These are phyloP conservation scores for Python bivittatus DNA, from an alignment of 2,113 vertebrate species.

Conservation along the genomic window DNA sequence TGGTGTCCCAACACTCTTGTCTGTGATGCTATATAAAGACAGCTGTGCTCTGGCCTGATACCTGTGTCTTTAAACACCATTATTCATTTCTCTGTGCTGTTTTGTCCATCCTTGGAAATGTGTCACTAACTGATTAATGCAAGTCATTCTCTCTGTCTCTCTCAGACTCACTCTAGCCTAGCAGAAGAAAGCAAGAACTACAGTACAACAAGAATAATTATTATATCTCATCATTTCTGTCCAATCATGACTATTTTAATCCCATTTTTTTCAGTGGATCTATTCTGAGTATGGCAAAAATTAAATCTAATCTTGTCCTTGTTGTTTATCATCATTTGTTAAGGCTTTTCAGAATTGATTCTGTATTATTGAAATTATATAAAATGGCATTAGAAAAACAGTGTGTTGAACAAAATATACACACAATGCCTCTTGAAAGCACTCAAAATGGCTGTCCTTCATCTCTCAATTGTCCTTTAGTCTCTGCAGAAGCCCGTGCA, in stretches of 20 bases:
- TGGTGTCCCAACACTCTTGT: slow-evolving; percentile 47
- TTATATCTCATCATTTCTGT: neutral
- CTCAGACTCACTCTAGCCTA: neutral
- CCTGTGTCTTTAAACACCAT: slow-evolving; percentile 12
- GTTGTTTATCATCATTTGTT: neutral
- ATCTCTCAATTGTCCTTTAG: neutral
- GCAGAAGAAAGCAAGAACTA: neutral
- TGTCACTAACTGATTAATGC: slow-evolving; percentile 14
- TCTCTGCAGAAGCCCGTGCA: neutral
- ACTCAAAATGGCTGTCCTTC: neutral
- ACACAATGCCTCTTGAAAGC: neutral
- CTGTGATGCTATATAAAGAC: slow-evolving; percentile 51
- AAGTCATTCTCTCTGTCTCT: slow-evolving; percentile 24
- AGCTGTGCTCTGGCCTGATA: neutral
- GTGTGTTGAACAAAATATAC: neutral
- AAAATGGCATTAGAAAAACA: neutral
- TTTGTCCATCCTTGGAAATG: slow-evolving; percentile 37
- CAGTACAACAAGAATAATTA: neutral
- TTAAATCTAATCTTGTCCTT: neutral
- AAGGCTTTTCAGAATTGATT: neutral
- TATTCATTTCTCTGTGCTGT: slow-evolving; percentile 19
- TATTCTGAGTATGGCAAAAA: neutral
- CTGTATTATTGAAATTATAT: neutral
- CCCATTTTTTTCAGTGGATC: neutral
- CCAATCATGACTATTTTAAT: neutral